A percentile compares a stretch with the other conserved stretches of the same genome.
These are phyloP conservation scores for Oryctes rhinoceros DNA, from an alignment of 1,140 invertebrate species.

Conservation along the genomic window DNA sequence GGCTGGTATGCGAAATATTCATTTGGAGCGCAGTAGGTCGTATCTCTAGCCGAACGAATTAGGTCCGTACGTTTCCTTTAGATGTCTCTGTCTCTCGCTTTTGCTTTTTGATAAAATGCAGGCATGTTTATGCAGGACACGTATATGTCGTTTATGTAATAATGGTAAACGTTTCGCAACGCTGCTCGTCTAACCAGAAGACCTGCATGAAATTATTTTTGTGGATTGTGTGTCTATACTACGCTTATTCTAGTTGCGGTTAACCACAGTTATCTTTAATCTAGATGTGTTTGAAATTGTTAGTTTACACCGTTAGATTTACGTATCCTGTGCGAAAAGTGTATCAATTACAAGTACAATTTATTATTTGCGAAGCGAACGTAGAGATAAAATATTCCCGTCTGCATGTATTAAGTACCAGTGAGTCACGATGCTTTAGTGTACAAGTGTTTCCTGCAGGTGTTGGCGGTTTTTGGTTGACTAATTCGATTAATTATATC, in stretches of 20 bases:
- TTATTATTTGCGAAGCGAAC: too few relatives aligned
- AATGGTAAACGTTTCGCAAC: not conserved
- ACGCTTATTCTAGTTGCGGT: not conserved
- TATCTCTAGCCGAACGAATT: conserved; percentile 4
- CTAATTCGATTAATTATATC: too few relatives aligned
- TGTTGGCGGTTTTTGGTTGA: too few relatives aligned
- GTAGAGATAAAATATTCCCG: too few relatives aligned
- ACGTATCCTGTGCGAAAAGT: too few relatives aligned
- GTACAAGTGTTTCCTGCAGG: too few relatives aligned
- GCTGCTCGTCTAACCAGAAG: not conserved
- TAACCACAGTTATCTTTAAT: too few relatives aligned
- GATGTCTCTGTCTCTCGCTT: not conserved
- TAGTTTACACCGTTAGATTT: too few relatives aligned
- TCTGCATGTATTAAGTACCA: too few relatives aligned
- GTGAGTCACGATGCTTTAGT: too few relatives aligned
- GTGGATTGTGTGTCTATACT: not conserved
- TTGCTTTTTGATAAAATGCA: not conserved
- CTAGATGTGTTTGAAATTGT: too few relatives aligned
- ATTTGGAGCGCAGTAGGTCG: conserved; percentile 38
- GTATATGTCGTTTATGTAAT: conserved; percentile 1
- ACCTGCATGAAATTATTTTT: not conserved
- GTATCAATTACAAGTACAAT: too few relatives aligned
- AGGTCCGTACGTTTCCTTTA: not conserved
- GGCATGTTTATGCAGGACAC: not conserved
- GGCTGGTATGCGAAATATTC: conserved; percentile 36